Evolutionary conservation across 1,140 invertebrate genomes (phyloP).

Genomic region (Doryteuthis pealeii): DNA sequence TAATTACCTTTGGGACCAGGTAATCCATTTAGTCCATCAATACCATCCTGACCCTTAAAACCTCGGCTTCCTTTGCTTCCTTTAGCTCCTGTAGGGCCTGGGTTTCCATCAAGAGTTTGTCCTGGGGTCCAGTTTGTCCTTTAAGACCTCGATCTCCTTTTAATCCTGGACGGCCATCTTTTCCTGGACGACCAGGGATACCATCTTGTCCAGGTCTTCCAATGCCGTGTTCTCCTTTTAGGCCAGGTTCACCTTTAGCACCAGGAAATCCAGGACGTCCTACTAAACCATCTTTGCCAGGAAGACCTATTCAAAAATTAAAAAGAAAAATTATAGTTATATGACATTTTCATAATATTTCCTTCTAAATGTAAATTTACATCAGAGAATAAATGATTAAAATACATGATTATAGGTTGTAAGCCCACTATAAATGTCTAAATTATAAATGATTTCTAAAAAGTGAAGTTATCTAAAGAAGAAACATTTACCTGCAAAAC

Average conservation of each 20-base stretch:
- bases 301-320: conserved; percentile 27
- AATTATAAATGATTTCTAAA: no score
- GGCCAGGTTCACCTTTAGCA: conserved; percentile 37
- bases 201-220: conserved; percentile 34
- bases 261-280: conserved; percentile 43
- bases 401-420: no score
- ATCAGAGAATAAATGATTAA: no score
- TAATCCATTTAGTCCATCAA: conserved; percentile 4
- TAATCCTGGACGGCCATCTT: conserved; percentile 38
- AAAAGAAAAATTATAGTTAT: not conserved
- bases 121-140: conserved; percentile 44
- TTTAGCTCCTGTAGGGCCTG: conserved; percentile 27
- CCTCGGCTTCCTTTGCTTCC: conserved; percentile 2
- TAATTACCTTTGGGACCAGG: not conserved
- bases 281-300: conserved; percentile 37
- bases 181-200: conserved; percentile 35
- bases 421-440: no score
- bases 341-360: conserved; percentile 4
- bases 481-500: conserved; percentile 28
- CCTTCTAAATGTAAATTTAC: no score
- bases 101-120: conserved; percentile 33
- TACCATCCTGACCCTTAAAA: not conserved
- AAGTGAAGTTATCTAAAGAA: not conserved
- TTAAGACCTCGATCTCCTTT: conserved; percentile 40
- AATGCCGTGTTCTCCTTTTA: conserved; percentile 36